phyloP scores from a whole-genome alignment of 2,888 invertebrate species.

The Trissoscelio sp. region DNA sequence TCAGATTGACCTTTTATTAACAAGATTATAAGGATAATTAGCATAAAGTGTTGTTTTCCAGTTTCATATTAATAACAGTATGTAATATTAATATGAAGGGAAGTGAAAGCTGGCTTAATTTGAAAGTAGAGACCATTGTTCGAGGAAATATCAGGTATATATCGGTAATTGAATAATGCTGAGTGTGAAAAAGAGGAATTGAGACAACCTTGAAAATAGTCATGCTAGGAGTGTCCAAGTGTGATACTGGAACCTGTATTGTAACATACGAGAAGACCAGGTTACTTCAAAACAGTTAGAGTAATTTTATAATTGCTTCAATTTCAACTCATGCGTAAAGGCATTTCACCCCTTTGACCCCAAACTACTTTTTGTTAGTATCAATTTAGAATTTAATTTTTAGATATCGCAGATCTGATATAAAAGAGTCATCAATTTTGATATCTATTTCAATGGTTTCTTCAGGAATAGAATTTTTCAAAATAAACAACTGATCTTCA shows the following conservation, averaged over 20 bases:
- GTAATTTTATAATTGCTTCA: constrained; percentile 25
- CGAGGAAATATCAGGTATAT: not conserved
- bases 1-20: too few species aligned
- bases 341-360: not conserved
- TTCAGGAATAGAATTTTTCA: too few species aligned
- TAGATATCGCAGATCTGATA: too few species aligned
- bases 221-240: constrained; percentile 68
- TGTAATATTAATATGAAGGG: too few species aligned
- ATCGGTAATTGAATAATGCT: constrained; percentile 39
- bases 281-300: constrained; percentile 8
- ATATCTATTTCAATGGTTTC: too few species aligned
- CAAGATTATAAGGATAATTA: too few species aligned
- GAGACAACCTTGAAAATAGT: constrained; percentile 61
- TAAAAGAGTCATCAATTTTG: too few species aligned
- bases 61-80: too few species aligned
- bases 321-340: constrained; percentile 1
- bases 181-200: constrained; percentile 35
- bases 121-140: constrained; percentile 18
- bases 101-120: constrained; percentile 1
- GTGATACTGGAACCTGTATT: constrained; percentile 44
- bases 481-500: too few species aligned
- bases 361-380: not conserved
- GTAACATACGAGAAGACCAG: constrained; percentile 31
- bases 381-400: too few species aligned
- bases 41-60: too few species aligned